Percentiles rank a stretch among this genome's conserved stretches.
Evolutionary conservation across 2,888 invertebrate species (phyloP).

Genomic region (Callyntrura sp.): DNA sequence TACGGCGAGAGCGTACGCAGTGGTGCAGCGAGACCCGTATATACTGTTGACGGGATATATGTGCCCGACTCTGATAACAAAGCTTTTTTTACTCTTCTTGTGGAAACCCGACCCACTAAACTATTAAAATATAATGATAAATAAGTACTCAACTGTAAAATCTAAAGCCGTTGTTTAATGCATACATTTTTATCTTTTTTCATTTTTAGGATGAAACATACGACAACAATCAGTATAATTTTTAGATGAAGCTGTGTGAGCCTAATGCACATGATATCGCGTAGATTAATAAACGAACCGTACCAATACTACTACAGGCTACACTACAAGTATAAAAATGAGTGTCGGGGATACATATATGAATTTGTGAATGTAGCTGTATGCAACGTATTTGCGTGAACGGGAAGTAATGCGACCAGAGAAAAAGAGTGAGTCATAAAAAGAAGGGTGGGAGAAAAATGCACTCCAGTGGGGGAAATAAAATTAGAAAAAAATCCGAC

Average conservation of each 20-base stretch:
- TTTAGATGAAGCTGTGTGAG: conserved; percentile 32
- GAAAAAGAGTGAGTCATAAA: conserved; percentile 82
- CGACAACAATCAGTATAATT: conserved; percentile 69
- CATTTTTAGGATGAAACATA: conserved; percentile 63
- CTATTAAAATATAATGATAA: conserved; percentile 34
- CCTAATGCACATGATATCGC: conserved; percentile 21
- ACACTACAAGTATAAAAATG: conserved; percentile 42
- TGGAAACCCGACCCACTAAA: conserved; percentile 45
- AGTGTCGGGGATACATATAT: conserved; percentile 44
- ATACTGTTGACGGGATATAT: too few species aligned
- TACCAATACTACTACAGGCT: too few species aligned
- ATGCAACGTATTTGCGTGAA: background rate
- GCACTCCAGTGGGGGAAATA: conserved; percentile 82
- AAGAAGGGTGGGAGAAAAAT: conserved; percentile 83
- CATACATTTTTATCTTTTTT: conserved; percentile 14
- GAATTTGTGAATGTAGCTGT: background rate
- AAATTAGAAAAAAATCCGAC: conserved; percentile 83
- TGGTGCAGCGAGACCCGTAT: too few species aligned
- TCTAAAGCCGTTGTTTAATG: conserved; percentile 53
- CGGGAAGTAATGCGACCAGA: conserved; percentile 28
- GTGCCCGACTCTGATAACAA: conserved; percentile 8
- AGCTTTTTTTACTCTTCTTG: background rate
- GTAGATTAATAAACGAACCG: conserved; percentile 28
- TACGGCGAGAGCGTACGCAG: conserved; percentile 55
- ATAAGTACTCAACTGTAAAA: conserved; percentile 60